phyloP scores from a whole-genome alignment of 2,888 invertebrate species.

The Cinara cedri region DNA sequence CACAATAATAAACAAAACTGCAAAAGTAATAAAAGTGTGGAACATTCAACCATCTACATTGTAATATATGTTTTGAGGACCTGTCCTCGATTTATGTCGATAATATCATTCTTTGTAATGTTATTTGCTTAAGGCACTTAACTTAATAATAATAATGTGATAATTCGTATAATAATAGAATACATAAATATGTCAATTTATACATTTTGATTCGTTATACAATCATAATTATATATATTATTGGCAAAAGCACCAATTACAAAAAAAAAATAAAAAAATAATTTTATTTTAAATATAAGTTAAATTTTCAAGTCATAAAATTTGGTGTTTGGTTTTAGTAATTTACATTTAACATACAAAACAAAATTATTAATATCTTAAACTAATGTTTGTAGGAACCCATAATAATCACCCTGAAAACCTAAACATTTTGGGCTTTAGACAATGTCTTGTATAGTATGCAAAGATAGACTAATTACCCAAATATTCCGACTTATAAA shows the following conservation, averaged over 20 bases:
- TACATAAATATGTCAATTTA: not conserved
- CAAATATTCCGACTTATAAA: too few relatives aligned
- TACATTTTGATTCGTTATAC: constrained; percentile 29
- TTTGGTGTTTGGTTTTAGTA: not conserved
- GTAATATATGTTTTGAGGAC: not conserved
- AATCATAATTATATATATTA: not conserved
- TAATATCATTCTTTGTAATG: constrained; percentile 1
- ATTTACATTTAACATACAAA: constrained; percentile 19
- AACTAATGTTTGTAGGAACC: constrained; percentile 52
- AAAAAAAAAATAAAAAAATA: not conserved
- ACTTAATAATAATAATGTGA: not conserved
- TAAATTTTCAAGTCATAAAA: constrained; percentile 12
- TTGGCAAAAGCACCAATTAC: constrained; percentile 44
- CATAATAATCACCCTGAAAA: constrained; percentile 56
- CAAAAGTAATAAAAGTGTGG: constrained; percentile 28
- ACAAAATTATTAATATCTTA: constrained; percentile 22
- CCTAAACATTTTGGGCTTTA: constrained; percentile 42
- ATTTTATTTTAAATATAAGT: not conserved
- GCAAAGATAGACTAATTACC: too few relatives aligned
- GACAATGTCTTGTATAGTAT: constrained; percentile 21
- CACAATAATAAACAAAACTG: constrained; percentile 14
- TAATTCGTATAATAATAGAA: constrained; percentile 10
- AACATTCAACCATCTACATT: constrained; percentile 32
- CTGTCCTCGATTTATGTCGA: not conserved
- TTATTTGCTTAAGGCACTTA: constrained; percentile 29